Conservation (phyloP, 2,888 invertebrate species). For the Brachypalpus laphriformis region DNA sequence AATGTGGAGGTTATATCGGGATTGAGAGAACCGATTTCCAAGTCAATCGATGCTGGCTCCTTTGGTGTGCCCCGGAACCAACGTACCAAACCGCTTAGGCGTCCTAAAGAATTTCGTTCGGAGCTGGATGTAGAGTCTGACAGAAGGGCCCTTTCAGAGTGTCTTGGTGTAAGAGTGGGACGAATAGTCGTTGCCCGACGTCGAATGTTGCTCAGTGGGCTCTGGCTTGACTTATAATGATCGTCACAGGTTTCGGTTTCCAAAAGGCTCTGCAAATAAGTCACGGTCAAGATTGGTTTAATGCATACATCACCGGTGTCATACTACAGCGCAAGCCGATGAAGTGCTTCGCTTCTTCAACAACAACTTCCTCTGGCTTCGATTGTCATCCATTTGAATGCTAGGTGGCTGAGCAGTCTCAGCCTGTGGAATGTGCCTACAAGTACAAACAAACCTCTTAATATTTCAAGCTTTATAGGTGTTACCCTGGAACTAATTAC, state of each 20-base stretch:
- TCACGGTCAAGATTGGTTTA: background rate
- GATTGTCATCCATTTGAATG: constrained; percentile 89
- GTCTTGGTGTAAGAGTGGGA: constrained; percentile 90
- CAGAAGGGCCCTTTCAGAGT: constrained; percentile 90
- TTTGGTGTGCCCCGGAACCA: constrained; percentile 86
- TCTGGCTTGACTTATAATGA: constrained; percentile 88
- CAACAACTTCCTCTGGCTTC: constrained; percentile 90
- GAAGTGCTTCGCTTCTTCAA: constrained; percentile 95
- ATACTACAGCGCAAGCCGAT: constrained; percentile 91
- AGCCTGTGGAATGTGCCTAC: constrained; percentile 88
- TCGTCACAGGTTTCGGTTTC: constrained; percentile 92
- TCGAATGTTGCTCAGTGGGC: constrained; percentile 89
- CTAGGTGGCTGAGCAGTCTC: constrained; percentile 84
- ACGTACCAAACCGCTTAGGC: constrained; percentile 89
- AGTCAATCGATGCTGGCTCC: constrained; percentile 84
- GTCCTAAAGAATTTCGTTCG: constrained; percentile 83
- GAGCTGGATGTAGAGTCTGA: constrained; percentile 84
- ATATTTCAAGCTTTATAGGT: background rate
- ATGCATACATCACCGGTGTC: constrained; percentile 25
- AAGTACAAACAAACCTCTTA: background rate
- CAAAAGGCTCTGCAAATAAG: constrained; percentile 87
- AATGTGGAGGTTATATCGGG: constrained; percentile 85
- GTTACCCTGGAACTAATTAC: constrained; percentile 82
- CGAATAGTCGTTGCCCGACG: constrained; percentile 84
- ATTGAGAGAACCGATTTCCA: constrained; percentile 84